Evolutionary conservation across 2,113 vertebrate genomes (phyloP), one percentile per base, ranked within the genome.

Genomic region (Eidolon helvum): DNA sequence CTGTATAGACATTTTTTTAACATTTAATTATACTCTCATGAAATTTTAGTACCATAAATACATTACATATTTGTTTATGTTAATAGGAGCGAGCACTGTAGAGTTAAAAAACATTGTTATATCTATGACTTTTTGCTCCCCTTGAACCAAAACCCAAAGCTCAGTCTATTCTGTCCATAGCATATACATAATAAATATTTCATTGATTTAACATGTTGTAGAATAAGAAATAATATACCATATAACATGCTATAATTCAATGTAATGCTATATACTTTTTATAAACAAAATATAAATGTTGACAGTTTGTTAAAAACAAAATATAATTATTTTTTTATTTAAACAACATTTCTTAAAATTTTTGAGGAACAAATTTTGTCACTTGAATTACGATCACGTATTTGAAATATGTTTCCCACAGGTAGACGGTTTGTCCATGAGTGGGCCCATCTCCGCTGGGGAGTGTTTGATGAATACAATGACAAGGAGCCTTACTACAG

Each of bases 391-490:
- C 83, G 38, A 57, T 65, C 26, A 40, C 53, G 3, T 26, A 38
- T 87, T 97, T 96, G 38, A 86, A 96, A 87, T 92, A 30, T 74
- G 50, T 87, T 94, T 90, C 86, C 87, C 59, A 82, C 85, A 99
- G 99, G 97, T 24, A 98, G 48, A 95, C 74, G 98, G 15, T 97
- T 99, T 43, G 98, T 99, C 5, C 99, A 99, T 0, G 98, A 99
- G 91, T 99, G 99, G 99, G 98, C 98, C 92, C 99, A 99, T 82
- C 98, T 98, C 45, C 97, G 98, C 80, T 99, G 99, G 99, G 99
- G 99, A 0, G 98, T 99, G 1, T 99, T 98, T 91, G 98, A 99
- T 95, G 98, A 99, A 87, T 99, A 99, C 53, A 98, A 94, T 33
- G 61, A 63, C 0, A 55, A 98, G 0, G 1, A 95, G 24, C 98